Base-by-base conservation (phyloP, 2,888 invertebrate genomes). In the Drosophila atroscutellata region DNA sequence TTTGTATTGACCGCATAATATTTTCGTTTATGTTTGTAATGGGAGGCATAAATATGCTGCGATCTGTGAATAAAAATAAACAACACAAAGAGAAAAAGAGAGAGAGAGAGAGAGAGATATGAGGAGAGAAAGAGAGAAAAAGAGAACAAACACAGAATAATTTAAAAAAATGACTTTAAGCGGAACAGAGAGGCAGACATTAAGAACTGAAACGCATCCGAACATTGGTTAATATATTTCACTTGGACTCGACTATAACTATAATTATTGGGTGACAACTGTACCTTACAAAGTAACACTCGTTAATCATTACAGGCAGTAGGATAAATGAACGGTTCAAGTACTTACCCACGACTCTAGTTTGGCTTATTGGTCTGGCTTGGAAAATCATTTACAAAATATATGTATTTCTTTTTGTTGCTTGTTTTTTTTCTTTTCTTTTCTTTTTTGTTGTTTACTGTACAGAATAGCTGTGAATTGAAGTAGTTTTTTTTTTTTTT, bases 41-140 rank as follows among this genome's bases (percentile, higher is more conserved):
- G 90, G 83, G 91, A 86, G 73, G 89, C 91, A 91, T 91, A 91
- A 85, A 91, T 88, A 89, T 92, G 91, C 80, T 91, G 92, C 79
- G 82, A 91, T 91, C 91, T 92, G 91, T 67, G 86, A 87, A 85
- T 82, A 73, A 82, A 76, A 79, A 76, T 77, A 75, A 75, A 75
- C 64, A 83, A 77, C 69, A 77, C 49, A 72, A 67, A 75, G 65
- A 83, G 63, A 82, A 57, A 64, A 76, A 75, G 56, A 69, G 34
- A 54, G 11, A 64, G 26, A 72, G 32, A 72, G 54, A 72, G 45
- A 72, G 45, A 69, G 36, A 69, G 30, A 50, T 9, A 52, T 24
- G 36, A 24, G 37, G 39, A 65, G 60, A 61, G 55, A 42, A 52
- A 70, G 20, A 70, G 55, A 76, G 55, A 83, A 59, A 69, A 50